These are phyloP conservation scores for Siderastrea siderea DNA, from an alignment of 92 coral and sea anemone species.

Conservation along the genomic window DNA sequence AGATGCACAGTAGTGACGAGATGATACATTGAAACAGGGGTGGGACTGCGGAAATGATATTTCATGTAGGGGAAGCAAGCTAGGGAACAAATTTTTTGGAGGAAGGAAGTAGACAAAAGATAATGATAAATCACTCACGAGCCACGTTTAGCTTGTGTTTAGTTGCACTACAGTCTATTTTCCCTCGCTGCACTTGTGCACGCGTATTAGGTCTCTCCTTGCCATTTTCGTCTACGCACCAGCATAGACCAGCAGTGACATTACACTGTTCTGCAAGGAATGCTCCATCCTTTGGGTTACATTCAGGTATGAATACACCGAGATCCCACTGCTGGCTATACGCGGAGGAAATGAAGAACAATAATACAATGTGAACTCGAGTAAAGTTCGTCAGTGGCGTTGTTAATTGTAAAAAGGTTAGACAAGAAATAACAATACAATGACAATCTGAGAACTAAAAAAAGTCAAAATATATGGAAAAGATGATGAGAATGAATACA, in stretches of 20 bases:
- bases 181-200: background rate
- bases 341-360: background rate
- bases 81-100: background rate
- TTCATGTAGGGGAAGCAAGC: background rate
- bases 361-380: background rate
- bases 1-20: background rate
- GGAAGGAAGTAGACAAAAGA: background rate
- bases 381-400: background rate
- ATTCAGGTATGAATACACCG: conserved; percentile 27
- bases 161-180: background rate
- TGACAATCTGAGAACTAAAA: no score
- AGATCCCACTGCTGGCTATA: conserved; percentile 10
- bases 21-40: background rate
- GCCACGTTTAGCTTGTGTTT: no score
- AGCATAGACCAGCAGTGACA: conserved; percentile 33
- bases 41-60: background rate
- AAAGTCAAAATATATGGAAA: no score
- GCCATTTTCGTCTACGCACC: conserved; percentile 52
- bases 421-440: no score
- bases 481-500: no score
- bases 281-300: conserved; percentile 25
- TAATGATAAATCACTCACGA: background rate
- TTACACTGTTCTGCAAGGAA: conserved; percentile 40
- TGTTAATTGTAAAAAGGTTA: background rate
- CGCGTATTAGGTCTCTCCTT: conserved; percentile 31